Evolutionary conservation across 1,140 invertebrate species (phyloP).

Genomic region (Ceratina japonica): DNA sequence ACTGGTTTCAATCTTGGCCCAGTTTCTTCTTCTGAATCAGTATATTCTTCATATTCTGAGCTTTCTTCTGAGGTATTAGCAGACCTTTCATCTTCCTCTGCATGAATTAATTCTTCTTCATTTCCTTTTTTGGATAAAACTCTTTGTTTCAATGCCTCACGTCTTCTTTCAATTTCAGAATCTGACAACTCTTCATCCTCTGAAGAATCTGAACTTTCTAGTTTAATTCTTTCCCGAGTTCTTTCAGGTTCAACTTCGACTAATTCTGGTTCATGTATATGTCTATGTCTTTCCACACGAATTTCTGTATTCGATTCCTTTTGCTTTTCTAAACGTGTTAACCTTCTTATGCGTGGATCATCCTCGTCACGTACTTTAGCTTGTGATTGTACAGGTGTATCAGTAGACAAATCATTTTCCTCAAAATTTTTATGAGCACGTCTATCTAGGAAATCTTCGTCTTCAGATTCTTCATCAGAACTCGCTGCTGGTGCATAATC

Average conservation of each 20-base stretch:
- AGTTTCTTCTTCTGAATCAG: conserved; percentile 93
- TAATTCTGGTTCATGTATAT: conserved; percentile 86
- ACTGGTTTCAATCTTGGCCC: conserved; percentile 96
- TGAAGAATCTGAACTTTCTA: conserved; percentile 79
- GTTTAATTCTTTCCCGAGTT: conserved; percentile 69
- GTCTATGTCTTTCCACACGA: conserved; percentile 79
- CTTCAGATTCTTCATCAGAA: conserved; percentile 91
- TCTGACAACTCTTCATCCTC: conserved; percentile 89
- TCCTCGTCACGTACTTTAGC: conserved; percentile 80
- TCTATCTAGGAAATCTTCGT: conserved; percentile 90
- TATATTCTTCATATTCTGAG: conserved; percentile 92
- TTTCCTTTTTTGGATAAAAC: conserved; percentile 86
- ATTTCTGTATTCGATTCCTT: conserved; percentile 82
- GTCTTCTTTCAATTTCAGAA: conserved; percentile 89
- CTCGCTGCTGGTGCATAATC: conserved; percentile 92
- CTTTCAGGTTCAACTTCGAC: conserved; percentile 82
- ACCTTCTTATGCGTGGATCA: conserved; percentile 87
- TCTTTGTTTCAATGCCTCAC: conserved; percentile 85
- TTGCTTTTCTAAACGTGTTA: conserved; percentile 80
- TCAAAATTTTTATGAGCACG: conserved; percentile 70
- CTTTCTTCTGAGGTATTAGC: conserved; percentile 89
- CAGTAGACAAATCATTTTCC: conserved; percentile 41
- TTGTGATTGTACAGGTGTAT: conserved; percentile 60
- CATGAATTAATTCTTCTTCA: conserved; percentile 81
- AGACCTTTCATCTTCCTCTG: conserved; percentile 88